Evolutionary conservation across 2,113 vertebrate genomes (phyloP).

Genomic region (Ciconia maguari): DNA sequence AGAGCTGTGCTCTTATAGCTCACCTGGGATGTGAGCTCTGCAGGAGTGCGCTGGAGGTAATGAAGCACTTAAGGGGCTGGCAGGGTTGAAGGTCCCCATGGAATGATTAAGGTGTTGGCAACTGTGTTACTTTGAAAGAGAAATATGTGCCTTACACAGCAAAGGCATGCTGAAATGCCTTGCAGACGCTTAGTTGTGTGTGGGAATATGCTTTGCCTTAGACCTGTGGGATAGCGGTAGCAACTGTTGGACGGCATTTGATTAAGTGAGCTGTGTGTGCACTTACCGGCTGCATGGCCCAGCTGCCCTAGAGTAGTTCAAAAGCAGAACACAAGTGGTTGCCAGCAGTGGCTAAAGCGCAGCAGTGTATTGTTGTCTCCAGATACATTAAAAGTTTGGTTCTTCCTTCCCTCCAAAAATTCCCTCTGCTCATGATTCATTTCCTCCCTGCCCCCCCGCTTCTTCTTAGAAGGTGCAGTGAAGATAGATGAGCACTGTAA

Average conservation of each 20-base stretch:
- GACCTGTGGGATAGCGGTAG: not conserved
- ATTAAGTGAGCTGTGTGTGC: not conserved
- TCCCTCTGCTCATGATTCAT: not conserved
- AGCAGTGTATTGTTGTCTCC: not conserved
- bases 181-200: not conserved
- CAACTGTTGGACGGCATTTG: not conserved
- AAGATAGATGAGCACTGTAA: not conserved
- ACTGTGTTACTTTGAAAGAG: conserved; percentile 23
- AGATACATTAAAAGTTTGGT: not conserved
- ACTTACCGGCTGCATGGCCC: not conserved
- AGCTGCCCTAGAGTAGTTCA: not conserved
- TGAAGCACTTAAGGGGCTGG: conserved; percentile 25
- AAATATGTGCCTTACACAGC: not conserved
- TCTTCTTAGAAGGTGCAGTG: not conserved
- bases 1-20: not conserved
- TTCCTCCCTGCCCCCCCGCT: not conserved
- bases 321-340: not conserved
- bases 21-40: conserved; percentile 4
- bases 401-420: not conserved
- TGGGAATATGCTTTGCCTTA: not conserved
- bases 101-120: conserved; percentile 35
- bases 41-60: not conserved
- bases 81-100: not conserved
- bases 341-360: not conserved
- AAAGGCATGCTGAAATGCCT: conserved; percentile 5